Base-by-base conservation (phyloP, 2,888 invertebrate genomes). In the Tetragnatha montana region DNA sequence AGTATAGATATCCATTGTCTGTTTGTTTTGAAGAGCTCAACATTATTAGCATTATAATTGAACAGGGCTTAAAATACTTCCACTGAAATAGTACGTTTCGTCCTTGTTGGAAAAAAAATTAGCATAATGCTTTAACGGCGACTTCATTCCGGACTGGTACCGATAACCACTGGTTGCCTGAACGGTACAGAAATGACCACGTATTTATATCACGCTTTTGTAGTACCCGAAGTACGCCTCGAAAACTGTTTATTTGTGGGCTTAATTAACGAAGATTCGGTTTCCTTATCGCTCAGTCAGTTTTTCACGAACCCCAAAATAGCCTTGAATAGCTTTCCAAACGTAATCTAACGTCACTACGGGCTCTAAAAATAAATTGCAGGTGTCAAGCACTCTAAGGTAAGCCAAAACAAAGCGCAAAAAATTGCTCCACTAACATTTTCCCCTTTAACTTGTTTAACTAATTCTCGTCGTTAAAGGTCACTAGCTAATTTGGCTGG, bases 381-480 rank as follows among this genome's bases (percentile, higher is more conserved):
- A 70, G 89, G 89, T 85, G 89, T 85, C 85, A 89, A 81, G 84
- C 84, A 35, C 35, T 35, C 35, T 35, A 35, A 35, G 35, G 35
- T 35, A 35, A 35, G 35, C 14, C 12, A 35, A 80, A 76, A 84
- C 81, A 79, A 80, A 89, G 85, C 51, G 76, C 80, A 88, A 81
- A 76, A 74, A 79, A 60, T 47, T 71, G 21, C 21, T 35, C 47
- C 74, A 70, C 76, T 69, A 89, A 85, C 89, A 85, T 60, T 78
- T 86, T 81, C 68, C 70, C 84, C 74, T 79, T 85, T 86, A 85
- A 85, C 85, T 89, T 89, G 85, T 81, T 85, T 89, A 89, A 89
- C 89, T 89, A 89, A 89, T 86, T 81, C 80, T 81, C 81, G 81
- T 89, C 81, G 85, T 81, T 89, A 89, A 89, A 89, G 89, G 89